phyloP scores from a whole-genome alignment of 2,888 invertebrate genomes.

The Phengaris alcon region DNA sequence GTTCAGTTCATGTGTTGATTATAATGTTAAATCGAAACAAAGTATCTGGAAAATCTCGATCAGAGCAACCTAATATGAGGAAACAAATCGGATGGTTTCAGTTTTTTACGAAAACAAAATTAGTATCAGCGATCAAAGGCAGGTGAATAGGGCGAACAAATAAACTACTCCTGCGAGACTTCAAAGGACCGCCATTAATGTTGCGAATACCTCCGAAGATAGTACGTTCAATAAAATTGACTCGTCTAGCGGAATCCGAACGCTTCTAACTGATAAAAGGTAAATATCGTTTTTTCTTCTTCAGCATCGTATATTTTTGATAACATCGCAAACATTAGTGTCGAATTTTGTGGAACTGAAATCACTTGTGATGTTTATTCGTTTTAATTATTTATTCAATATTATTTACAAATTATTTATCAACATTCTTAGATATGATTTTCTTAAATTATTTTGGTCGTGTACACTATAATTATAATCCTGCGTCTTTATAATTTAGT shows the following conservation, averaged over 20 bases:
- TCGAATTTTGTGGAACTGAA: neutral
- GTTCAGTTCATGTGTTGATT: no score
- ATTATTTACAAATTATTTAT: neutral
- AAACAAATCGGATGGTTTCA: neutral
- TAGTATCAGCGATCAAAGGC: slow-evolving; percentile 26
- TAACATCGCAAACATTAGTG: slow-evolving; percentile 1
- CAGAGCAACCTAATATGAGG: neutral
- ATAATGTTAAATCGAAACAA: neutral
- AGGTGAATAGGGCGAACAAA: slow-evolving; percentile 25
- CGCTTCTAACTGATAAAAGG: neutral
- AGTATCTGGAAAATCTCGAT: neutral
- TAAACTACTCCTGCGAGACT: slow-evolving; percentile 24
- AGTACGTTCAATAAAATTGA: neutral
- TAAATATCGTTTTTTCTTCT: slow-evolving; percentile 13
- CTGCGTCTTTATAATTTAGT: no score
- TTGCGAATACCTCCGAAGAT: slow-evolving; percentile 23
- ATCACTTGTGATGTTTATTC: neutral
- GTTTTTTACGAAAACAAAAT: slow-evolving; percentile 14
- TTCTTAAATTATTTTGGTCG: no score
- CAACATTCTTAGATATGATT: no score
- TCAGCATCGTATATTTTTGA: neutral
- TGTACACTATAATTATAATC: no score
- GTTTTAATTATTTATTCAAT: neutral
- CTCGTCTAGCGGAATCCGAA: slow-evolving; percentile 8
- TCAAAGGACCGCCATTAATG: slow-evolving; percentile 23